Evolutionary conservation across 1,140 invertebrate genomes (phyloP), one percentile per base, ranked within the genome.

Genomic region (Hycleus cichorii): DNA sequence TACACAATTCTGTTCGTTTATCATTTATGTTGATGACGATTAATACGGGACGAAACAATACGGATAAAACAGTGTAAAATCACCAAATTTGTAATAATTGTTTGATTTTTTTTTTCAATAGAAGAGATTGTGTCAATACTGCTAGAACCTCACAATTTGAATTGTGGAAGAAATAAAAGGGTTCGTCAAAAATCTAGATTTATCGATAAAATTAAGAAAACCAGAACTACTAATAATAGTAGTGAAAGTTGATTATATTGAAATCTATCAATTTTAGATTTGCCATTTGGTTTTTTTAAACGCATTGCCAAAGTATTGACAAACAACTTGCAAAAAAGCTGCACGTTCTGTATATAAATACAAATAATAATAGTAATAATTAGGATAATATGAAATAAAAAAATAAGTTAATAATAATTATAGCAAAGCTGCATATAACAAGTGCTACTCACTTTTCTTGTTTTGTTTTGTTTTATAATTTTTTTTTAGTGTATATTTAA

Each of bases 371-470:
- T 32, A 32, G 7, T 4, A 32, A 32, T 32, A 32, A 32, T 18
- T 18, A 18, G 18, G 18, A 18, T 32, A 32, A 32, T 32, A 7
- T 32, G 18, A 32, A 32, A 32, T 32, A 32, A 32, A 32, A 32
- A 66, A 66, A 64, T 63, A 62, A 66, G 56, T 63, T 57, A 60
- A 50, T 50, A 32, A 18, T 18, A 18, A 56, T 12, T 12, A 12
- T 63, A 65, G 63, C 66, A 58, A 71, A 71, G 65, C 66, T 70
- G 70, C 70, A 57, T 70, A 72, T 72, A 72, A 72, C 70, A 68
- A 67, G 70, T 70, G 70, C 69, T 63, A 62, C 60, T 54, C 63
- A 66, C 62, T 59, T 63, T 51, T 54, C 7, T 32, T 32, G 18
- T 18, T 18, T 18, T 18, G 1, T 18, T 18, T 18, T 18, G 18